Evolutionary conservation across 2,113 vertebrate species (phyloP), one percentile per base, ranked within the genome.

Genomic region (Sorex fumeus): DNA sequence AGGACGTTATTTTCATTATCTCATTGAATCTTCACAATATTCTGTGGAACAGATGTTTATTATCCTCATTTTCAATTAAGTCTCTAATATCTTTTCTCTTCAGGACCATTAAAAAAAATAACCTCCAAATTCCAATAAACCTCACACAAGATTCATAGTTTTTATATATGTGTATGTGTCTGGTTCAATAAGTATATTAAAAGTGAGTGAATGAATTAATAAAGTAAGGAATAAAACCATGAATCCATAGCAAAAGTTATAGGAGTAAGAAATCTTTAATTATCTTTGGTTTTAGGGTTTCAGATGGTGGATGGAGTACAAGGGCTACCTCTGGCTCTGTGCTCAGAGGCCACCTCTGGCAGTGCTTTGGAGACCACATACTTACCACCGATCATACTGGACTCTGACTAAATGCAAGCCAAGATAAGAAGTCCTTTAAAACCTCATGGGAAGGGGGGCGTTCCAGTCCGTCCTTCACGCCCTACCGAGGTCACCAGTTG

Each of bases 41-140:
- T 4, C 19, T 25, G 8, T 30, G 12, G 80, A 76, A 4, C 36
- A 53, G 28, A 64, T 27, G 28, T 25, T 84, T 74, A 50, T 50
- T 50, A 93, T 74, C 15, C 70, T 47, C 16, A 87, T 84, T 94
- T 75, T 47, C 30, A 83, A 30, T 40, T 80, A 60, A 15, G 75
- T 28, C 43, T 57, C 19, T 40, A 70, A 57, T 78, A 57, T 28
- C 13, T 53, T 87, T 80, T 40, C 45, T 90, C 60, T 6, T 36
- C 64, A 50, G 47, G 47, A 50, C 47, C 47, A 50, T 50, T 50
- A 2, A 13, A 50, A 13, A 50, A 12, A 50, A 50, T 12, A 13
- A 50, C 9, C 47, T 50, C 8, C 91, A 50, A 71, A 67, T 8
- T 88, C 28, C 32, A 64, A 4, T 43, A 50, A 67, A 32, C 5